phyloP scores from a whole-genome alignment of 2,888 invertebrate species.

The Lacanobia wlatinum region DNA sequence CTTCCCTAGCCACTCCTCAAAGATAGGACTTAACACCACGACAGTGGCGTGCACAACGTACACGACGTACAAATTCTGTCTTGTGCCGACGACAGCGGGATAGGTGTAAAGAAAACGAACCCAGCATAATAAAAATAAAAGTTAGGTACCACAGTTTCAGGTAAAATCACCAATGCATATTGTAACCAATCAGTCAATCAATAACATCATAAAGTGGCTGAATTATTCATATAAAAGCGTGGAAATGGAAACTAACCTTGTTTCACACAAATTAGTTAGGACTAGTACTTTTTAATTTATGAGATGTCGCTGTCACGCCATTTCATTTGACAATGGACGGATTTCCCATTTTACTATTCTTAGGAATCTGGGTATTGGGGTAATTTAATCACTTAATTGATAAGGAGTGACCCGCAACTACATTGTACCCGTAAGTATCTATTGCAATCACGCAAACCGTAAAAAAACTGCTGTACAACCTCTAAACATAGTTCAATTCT shows the following conservation, averaged over 20 bases:
- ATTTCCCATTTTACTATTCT: conserved; percentile 25
- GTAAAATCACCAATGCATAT: not conserved
- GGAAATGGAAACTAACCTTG: conserved; percentile 15
- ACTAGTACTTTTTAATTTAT: conserved; percentile 27
- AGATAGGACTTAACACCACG: too few species aligned
- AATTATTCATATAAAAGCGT: conserved; percentile 20
- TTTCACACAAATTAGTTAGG: conserved; percentile 24
- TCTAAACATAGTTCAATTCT: not conserved
- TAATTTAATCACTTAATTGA: conserved; percentile 2
- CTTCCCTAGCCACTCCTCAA: too few species aligned
- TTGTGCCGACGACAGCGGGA: too few species aligned
- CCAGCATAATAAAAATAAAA: too few species aligned
- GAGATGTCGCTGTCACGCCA: conserved; percentile 34
- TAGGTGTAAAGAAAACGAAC: too few species aligned
- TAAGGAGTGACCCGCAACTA: conserved; percentile 6
- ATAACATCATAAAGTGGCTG: not conserved
- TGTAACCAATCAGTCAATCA: not conserved
- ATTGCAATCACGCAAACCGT: conserved; percentile 30
- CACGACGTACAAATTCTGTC: too few species aligned
- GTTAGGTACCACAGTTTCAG: too few species aligned
- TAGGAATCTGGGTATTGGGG: conserved; percentile 19
- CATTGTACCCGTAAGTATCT: not conserved
- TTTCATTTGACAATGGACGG: conserved; percentile 20
- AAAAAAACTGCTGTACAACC: not conserved
- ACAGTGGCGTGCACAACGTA: too few species aligned